Conservation (phyloP, 2,797 vertebrate species). For the Phataginus tetradactyla region DNA sequence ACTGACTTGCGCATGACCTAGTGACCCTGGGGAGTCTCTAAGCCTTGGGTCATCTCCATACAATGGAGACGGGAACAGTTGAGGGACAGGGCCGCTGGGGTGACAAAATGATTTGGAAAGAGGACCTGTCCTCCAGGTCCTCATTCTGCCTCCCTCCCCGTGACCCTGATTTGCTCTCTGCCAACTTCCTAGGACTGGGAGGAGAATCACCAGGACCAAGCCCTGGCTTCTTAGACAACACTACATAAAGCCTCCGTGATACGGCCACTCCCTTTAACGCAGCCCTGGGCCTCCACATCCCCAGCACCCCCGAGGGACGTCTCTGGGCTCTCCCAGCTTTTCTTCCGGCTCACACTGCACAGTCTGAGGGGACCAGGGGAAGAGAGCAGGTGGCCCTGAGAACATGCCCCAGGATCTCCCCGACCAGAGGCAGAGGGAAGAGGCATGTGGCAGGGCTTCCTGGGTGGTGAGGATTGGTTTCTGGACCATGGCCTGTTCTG, state of each 20-base stretch:
- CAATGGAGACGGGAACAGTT: rapidly evolving
- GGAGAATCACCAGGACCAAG: not conserved
- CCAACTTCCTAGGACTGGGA: not conserved
- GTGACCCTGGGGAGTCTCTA: not conserved
- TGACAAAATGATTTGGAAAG: not conserved
- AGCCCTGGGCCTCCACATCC: not conserved
- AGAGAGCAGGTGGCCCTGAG: not conserved
- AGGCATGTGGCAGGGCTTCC: not conserved
- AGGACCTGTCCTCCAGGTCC: not conserved
- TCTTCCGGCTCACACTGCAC: not conserved
- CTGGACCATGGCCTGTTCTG: rapidly evolving
- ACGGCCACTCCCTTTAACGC: not conserved
- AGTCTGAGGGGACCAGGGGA: not conserved
- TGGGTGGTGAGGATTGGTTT: rapidly evolving
- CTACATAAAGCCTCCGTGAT: not conserved
- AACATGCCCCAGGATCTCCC: not conserved
- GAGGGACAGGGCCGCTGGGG: no score
- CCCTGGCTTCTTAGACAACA: not conserved
- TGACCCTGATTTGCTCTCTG: not conserved
- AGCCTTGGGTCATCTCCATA: not conserved
- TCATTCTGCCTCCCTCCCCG: not conserved
- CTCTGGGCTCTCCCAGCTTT: not conserved
- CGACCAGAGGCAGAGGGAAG: not conserved
- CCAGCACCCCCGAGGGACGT: not conserved
- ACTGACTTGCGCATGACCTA: not conserved